Conservation (phyloP, 30 jellyfish, hydroid and myxozoan genomes). For the Chironex yamaguchii region DNA sequence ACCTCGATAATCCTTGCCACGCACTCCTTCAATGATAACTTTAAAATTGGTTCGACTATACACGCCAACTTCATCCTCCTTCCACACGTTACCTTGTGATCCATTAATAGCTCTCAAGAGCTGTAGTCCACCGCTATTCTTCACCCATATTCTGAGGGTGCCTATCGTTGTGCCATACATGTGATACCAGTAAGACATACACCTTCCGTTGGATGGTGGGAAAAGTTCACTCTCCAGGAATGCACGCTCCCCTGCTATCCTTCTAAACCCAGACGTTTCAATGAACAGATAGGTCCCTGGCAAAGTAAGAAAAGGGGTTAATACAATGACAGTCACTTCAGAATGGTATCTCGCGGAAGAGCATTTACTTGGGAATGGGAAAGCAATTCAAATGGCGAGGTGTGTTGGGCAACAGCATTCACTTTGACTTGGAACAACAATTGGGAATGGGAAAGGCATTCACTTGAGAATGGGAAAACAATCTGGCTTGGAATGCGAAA, state of each 20-base stretch:
- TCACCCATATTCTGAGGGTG: constrained; percentile 68
- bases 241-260: constrained; percentile 81
- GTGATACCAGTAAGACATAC: constrained; percentile 96
- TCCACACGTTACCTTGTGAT: constrained; percentile 92
- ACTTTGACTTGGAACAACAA: neutral
- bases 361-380: neutral
- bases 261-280: constrained; percentile 84
- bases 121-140: constrained; percentile 32
- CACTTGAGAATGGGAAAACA: too few relatives aligned
- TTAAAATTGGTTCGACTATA: constrained; percentile 78
- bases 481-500: neutral
- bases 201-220: constrained; percentile 84
- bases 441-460: neutral
- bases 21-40: constrained; percentile 90
- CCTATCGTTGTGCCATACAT: constrained; percentile 91
- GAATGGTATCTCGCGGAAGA: neutral
- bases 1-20: constrained; percentile 92
- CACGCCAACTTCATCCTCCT: constrained; percentile 93
- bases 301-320: neutral
- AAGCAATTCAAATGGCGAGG: neutral
- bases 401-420: neutral
- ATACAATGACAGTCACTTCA: neutral
- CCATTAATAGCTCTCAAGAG: constrained; percentile 69
- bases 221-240: constrained; percentile 81
- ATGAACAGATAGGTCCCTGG: constrained; percentile 88